Evolutionary conservation across 2,113 vertebrate genomes (phyloP), one percentile per base, ranked within the genome.

Genomic region (Cephalopholis sonnerati): DNA sequence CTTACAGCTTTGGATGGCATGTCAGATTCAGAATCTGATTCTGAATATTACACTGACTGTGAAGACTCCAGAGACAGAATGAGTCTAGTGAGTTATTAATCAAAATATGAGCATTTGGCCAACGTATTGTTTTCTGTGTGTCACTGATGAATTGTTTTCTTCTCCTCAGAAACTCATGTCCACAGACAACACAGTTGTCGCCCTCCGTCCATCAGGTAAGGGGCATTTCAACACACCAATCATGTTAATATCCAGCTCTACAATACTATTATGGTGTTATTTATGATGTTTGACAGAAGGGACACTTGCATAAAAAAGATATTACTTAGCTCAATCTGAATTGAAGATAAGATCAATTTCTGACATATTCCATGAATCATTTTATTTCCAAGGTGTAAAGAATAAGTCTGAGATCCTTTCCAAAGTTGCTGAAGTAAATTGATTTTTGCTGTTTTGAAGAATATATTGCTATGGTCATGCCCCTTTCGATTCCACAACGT

Each of bases 21-120:
- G 90, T 88, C 79, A 6, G 89, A 93, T 59, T 83, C 82, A 0
- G 90, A 92, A 70, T 87, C 85, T 6, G 85, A 84, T 11, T 53
- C 50, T 39, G 79, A 83, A 22, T 32, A 0, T n/a, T 2, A 9
- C 0, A 4, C 1, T 1, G 72, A 79, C 1, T 89, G 20, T n/a
- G 22, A 55, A 0, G 22, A 36, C 3, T 0, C 1, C 24, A 32
- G 11, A 20, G 22, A 24, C 1, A 29, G 3, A 1, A 27, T 20
- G 20, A 3, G 7, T 7, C 0, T 4, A 25, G 93, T 94, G 55
- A 90, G 90, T 86, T 75, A 18, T 15, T 12, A 6, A 46, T n/a
- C 8, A 61, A 55, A 69, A 15, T n/a, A 10, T 29, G 1, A 44
- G 22, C 16, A 8, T 48, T 57, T 11, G 1, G 1, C 5, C 13